Conservation (phyloP, 2,888 invertebrate species). For the Nephrocerus scutellatus region DNA sequence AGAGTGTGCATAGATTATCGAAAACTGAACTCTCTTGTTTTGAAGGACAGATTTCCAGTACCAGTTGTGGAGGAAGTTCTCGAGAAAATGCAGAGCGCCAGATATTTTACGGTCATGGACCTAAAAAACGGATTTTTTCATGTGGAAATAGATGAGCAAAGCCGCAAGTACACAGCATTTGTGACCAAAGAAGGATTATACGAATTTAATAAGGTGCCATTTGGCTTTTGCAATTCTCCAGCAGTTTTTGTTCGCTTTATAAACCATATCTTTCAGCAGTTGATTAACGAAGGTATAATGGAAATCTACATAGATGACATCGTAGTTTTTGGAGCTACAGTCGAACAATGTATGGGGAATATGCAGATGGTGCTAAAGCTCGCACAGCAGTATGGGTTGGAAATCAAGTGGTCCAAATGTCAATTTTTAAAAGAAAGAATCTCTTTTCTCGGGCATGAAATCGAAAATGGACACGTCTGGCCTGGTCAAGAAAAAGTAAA, state of each 20-base stretch:
- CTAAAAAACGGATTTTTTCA: constrained; percentile 17
- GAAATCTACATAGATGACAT: constrained; percentile 19
- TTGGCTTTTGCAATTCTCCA: constrained; percentile 40
- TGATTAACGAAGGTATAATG: constrained; percentile 12
- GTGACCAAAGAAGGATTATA: constrained; percentile 40
- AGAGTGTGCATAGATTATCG: constrained; percentile 41
- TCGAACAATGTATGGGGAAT: constrained; percentile 17
- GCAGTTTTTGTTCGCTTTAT: constrained; percentile 31
- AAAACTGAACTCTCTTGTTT: constrained; percentile 34
- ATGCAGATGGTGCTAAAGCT: constrained; percentile 3
- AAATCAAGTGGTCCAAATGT: constrained; percentile 16
- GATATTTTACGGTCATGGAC: constrained; percentile 17
- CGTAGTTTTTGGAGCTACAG: constrained; percentile 9
- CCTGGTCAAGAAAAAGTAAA: constrained; percentile 15
- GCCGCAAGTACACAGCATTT: constrained; percentile 29
- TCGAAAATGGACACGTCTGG: constrained; percentile 11
- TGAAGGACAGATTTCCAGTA: constrained; percentile 36
- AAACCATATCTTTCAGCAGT: constrained; percentile 12
- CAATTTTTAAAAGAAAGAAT: constrained; percentile 9
- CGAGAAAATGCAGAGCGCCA: constrained; percentile 14
- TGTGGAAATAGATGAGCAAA: constrained; percentile 14
- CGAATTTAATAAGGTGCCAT: constrained; percentile 41
- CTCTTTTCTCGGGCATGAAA: constrained; percentile 12
- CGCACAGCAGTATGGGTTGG: constrained; percentile 5
- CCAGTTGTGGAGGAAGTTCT: constrained; percentile 16